Conservation (phyloP, 2,888 invertebrate species). For the Eumacrocentrus americanus region DNA sequence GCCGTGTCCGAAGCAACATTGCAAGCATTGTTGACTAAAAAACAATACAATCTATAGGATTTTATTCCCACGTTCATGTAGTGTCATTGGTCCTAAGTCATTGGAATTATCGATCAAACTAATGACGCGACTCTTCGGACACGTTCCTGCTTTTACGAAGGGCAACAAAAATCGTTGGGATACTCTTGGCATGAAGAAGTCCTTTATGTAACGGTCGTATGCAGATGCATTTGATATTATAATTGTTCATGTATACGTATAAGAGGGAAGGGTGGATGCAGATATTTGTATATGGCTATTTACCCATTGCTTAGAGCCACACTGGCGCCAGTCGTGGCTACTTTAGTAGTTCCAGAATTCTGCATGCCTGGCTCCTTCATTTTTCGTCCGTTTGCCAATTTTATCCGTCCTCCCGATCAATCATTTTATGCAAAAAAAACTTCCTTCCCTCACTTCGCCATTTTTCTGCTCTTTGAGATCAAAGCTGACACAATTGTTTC, state of each 20-base stretch:
- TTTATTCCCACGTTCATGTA: background rate
- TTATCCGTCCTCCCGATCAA: slow-evolving; percentile 37
- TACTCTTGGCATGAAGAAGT: slow-evolving; percentile 16
- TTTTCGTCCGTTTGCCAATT: slow-evolving; percentile 38
- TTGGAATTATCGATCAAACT: background rate
- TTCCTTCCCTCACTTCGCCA: background rate
- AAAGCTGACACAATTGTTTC: background rate
- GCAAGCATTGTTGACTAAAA: slow-evolving; percentile 8
- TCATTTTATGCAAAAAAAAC: slow-evolving; percentile 24
- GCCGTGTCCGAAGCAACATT: slow-evolving; percentile 39
- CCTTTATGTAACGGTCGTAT: slow-evolving; percentile 20
- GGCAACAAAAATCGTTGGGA: slow-evolving; percentile 9
- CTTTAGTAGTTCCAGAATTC: slow-evolving; percentile 43
- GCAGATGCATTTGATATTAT: slow-evolving; percentile 20
- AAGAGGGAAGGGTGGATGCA: slow-evolving; percentile 32
- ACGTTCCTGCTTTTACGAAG: slow-evolving; percentile 25
- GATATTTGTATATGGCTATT: slow-evolving; percentile 40
- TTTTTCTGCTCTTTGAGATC: background rate
- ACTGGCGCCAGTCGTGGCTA: slow-evolving; percentile 36
- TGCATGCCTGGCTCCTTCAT: slow-evolving; percentile 49
- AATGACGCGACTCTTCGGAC: slow-evolving; percentile 30
- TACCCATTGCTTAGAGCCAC: slow-evolving; percentile 52
- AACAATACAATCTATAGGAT: background rate
- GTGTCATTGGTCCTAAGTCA: background rate
- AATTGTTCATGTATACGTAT: slow-evolving; percentile 6